Evolutionary conservation across 2,113 vertebrate genomes (phyloP).

Genomic region (Polyodon spathula): DNA sequence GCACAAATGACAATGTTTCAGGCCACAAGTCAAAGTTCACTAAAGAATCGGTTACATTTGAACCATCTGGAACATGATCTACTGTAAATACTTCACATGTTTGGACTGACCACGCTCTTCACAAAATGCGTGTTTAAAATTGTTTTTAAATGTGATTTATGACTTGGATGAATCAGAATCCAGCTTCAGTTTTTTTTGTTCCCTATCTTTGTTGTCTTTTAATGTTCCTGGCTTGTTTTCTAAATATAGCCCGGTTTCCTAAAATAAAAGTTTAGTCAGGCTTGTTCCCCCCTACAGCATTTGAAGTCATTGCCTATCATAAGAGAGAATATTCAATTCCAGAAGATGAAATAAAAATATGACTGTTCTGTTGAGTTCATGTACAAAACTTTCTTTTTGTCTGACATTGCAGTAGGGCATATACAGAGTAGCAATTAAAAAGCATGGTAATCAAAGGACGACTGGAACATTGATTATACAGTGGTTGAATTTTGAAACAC

Average conservation of each 20-base stretch:
- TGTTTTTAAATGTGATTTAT: slow-evolving; percentile 45
- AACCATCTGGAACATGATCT: slow-evolving; percentile 27
- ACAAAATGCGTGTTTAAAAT: slow-evolving; percentile 9
- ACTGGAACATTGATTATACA: too few species aligned
- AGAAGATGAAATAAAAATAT: slow-evolving; percentile 27
- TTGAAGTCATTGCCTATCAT: slow-evolving; percentile 41
- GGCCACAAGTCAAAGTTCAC: slow-evolving; percentile 15
- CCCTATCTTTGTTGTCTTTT: slow-evolving; percentile 30
- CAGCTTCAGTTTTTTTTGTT: slow-evolving; percentile 21
- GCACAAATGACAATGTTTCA: slow-evolving; percentile 21
- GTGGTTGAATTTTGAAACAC: too few species aligned
- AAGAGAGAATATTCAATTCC: slow-evolving; percentile 56
- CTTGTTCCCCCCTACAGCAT: slow-evolving; percentile 20
- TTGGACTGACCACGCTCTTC: slow-evolving; percentile 24
- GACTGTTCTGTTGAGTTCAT: too few species aligned
- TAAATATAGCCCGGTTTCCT: slow-evolving; percentile 51
- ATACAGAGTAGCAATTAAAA: too few species aligned
- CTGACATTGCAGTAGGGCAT: too few species aligned
- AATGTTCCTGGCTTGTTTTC: slow-evolving; percentile 37
- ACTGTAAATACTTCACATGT: slow-evolving; percentile 33
- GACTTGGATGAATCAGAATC: slow-evolving; percentile 15
- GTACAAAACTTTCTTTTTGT: too few species aligned
- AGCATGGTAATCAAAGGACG: too few species aligned
- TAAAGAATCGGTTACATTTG: slow-evolving; percentile 23
- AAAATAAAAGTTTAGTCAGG: slow-evolving; percentile 26